phyloP scores from a whole-genome alignment of 2,113 vertebrate species.

The Brienomyrus longianalis region DNA sequence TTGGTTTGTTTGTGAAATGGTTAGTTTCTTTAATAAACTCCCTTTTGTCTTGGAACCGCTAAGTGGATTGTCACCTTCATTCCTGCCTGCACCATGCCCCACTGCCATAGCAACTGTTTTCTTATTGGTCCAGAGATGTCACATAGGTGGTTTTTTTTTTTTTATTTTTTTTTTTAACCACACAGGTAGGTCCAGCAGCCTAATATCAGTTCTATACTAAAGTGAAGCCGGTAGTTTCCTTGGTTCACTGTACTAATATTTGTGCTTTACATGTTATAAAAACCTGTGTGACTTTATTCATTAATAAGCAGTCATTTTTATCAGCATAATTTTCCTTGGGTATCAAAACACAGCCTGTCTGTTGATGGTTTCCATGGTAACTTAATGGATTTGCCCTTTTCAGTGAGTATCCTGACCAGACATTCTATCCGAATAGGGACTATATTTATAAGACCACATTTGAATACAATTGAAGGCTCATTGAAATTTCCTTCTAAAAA shows the following conservation, averaged over 20 bases:
- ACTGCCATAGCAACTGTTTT: too few species aligned
- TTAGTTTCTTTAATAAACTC: too few species aligned
- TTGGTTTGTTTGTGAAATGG: too few species aligned
- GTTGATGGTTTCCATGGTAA: not conserved
- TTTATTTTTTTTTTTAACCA: not conserved
- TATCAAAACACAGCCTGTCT: not conserved
- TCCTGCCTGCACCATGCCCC: too few species aligned
- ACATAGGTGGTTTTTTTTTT: not conserved
- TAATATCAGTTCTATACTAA: not conserved
- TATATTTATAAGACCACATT: not conserved
- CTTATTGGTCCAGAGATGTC: not conserved
- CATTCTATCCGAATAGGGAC: not conserved
- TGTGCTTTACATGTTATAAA: not conserved
- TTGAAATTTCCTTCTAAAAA: not conserved
- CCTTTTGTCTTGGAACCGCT: too few species aligned
- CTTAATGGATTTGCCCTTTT: not conserved
- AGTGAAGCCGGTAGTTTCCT: not conserved
- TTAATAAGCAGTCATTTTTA: not conserved
- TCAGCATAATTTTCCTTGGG: not conserved
- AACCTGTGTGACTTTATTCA: not conserved
- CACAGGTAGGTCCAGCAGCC: not conserved
- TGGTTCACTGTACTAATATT: not conserved
- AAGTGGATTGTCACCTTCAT: too few species aligned
- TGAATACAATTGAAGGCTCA: not conserved
- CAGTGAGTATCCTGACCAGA: not conserved